Evolutionary conservation across 1,140 invertebrate genomes (phyloP), one percentile per base, ranked within the genome.

Genomic region (Philotrypesis tridentata): DNA sequence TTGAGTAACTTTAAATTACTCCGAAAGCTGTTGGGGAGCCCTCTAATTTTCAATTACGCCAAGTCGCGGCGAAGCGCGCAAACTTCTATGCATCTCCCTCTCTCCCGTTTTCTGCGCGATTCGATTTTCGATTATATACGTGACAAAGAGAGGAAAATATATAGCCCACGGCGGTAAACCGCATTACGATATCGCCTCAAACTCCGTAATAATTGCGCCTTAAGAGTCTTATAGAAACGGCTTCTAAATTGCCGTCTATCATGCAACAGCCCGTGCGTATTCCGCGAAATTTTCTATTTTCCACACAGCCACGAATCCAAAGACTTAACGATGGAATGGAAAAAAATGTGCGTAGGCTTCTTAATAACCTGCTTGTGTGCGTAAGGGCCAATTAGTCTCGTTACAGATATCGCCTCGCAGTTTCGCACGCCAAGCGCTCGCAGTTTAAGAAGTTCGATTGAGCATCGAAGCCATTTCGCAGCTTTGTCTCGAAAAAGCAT

Each of bases 101-200:
- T n/a, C n/a, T n/a, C n/a, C n/a, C n/a, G n/a, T n/a, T n/a, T n/a
- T n/a, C n/a, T n/a, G n/a, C n/a, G 9, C 27, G 27, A 67, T 67
- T 67, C 65, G 67, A 70, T 70, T 70, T 70, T 70, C 29, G 67
- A 70, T 70, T 70, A 73, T 40, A 40, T 14, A 23, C 21, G 43
- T 17, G 12, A 48, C 48, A 17, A 31, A 60, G 48, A 60, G 72
- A 60, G 27, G 37, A 43, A 71, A 43, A 43, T n/a, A n/a, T n/a
- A n/a, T 71, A 71, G 40, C 77, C 48, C 17, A 17, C 67, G 68
- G 8, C 27, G 27, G 79, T 40, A 21, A 14, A 74, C 79, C 60
- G 55, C 71, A 79, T 79, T 79, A 63, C 78, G 68, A 40, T 72
- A 40, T 61, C 55, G n/a, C 31, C 8, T 37, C 43, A n/a, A 29